phyloP scores from a whole-genome alignment of 2,113 vertebrate species.

The Campylomormyrus tamandua region DNA sequence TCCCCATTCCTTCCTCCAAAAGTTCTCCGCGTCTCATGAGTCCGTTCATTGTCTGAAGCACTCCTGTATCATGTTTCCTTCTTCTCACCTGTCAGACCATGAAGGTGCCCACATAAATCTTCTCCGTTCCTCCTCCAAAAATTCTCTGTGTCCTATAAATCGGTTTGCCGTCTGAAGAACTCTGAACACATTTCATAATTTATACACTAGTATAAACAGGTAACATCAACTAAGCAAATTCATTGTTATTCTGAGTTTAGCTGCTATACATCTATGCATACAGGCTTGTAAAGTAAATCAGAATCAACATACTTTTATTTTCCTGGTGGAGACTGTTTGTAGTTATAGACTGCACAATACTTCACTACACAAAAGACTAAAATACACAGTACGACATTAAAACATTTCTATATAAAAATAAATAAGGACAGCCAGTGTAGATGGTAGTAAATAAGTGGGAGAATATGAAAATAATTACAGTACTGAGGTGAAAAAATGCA shows the following conservation, averaged over 20 bases:
- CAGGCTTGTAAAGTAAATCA: background rate
- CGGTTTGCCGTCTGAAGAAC: background rate
- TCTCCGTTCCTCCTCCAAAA: background rate
- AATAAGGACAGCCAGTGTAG: background rate
- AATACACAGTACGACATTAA: background rate
- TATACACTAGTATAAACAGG: background rate
- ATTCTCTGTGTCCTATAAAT: background rate
- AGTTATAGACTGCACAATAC: background rate
- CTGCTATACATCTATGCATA: background rate
- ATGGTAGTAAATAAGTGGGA: background rate
- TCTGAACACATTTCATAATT: background rate
- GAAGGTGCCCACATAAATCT: background rate
- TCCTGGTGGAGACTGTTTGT: background rate
- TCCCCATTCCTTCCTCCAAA: background rate
- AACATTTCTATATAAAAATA: background rate
- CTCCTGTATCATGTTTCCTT: background rate
- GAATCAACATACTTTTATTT: background rate
- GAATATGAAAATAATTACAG: background rate
- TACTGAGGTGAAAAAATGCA: background rate
- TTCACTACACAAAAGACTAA: background rate
- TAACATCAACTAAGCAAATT: background rate
- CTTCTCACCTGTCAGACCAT: background rate
- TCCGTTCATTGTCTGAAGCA: background rate
- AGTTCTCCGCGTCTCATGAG: background rate
- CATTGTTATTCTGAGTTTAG: background rate